Conservation (phyloP, 2,113 vertebrate species). For the Corythornis madagascariensis region DNA sequence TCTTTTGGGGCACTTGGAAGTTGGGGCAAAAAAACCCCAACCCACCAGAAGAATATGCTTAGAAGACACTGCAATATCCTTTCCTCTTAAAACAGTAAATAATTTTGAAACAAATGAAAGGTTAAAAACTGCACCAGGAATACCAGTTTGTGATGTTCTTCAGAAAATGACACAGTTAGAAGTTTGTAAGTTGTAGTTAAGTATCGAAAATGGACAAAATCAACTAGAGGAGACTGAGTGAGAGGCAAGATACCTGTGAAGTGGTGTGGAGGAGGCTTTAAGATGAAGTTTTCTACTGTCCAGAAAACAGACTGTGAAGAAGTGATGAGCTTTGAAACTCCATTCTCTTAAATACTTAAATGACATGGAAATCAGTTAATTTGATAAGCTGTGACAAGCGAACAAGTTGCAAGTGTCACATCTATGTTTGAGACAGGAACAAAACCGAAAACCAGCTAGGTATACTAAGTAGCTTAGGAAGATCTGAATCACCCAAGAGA, state of each 20-base stretch:
- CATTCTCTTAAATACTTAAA: background rate
- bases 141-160: background rate
- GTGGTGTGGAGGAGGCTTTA: background rate
- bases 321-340: background rate
- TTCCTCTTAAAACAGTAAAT: background rate
- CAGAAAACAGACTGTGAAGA: background rate
- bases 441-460: background rate
- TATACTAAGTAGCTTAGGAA: background rate
- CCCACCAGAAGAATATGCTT: background rate
- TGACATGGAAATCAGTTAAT: background rate
- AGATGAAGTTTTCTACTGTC: background rate
- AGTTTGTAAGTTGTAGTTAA: background rate
- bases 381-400: background rate
- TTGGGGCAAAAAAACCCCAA: background rate
- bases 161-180: background rate
- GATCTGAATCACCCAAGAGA: background rate
- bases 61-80: background rate
- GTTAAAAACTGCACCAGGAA: background rate
- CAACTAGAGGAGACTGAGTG: background rate
- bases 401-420: background rate
- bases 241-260: background rate
- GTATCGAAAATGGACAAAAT: background rate
- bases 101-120: background rate
- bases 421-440: background rate
- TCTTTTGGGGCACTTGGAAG: background rate